Conservation (phyloP, 2,797 vertebrate genomes). For the Chelonia mydas region DNA sequence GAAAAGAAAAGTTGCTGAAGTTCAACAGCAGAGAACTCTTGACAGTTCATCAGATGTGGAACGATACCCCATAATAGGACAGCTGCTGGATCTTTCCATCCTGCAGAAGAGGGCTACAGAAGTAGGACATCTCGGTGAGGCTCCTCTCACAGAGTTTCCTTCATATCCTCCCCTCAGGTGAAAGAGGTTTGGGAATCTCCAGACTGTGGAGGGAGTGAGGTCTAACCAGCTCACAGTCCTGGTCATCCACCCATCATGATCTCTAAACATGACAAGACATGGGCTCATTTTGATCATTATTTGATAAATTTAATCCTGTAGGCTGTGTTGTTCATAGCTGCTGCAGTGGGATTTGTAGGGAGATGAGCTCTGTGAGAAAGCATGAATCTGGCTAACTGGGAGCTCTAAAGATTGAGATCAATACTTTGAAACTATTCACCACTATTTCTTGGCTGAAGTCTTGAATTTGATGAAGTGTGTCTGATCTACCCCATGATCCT, state of each 20-base stretch:
- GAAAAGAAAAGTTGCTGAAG: neutral
- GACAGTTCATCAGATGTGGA: neutral
- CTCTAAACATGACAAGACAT: neutral
- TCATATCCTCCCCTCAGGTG: neutral
- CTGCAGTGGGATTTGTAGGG: neutral
- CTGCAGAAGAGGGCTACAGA: neutral
- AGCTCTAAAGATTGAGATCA: neutral
- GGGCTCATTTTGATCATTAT: neutral
- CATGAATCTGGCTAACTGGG: fast-evolving
- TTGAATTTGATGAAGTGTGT: fast-evolving
- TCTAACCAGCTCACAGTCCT: neutral
- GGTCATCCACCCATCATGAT: neutral
- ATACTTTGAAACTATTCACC: neutral
- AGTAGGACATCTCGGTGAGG: neutral
- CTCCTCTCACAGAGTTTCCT: neutral
- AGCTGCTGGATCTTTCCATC: neutral
- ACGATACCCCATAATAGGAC: neutral
- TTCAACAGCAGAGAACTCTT: neutral
- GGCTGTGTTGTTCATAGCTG: neutral
- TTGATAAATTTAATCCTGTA: neutral
- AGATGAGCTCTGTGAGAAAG: neutral
- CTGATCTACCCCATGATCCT: neutral
- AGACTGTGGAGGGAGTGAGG: fast-evolving
- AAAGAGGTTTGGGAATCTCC: neutral
- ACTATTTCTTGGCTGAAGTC: neutral